Conservation (phyloP, 2,113 vertebrate genomes). For the zebrafish (Danio rerio) region GRCz12tu NC_133176.1:19288501-19289000, state of each 20-base stretch:
- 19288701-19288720: neutral
- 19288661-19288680: constrained; percentile 10
- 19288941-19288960: too few species aligned
- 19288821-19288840: too few species aligned
- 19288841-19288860: too few species aligned
- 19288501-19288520: constrained; percentile 26
- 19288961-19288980: too few species aligned
- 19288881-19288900: too few species aligned
- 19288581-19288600: neutral
- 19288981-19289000: too few species aligned
- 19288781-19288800: neutral
- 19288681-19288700: neutral
- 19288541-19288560: neutral
- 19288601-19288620: neutral
- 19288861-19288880: too few species aligned
- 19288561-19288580: neutral
- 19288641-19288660: constrained; percentile 11
- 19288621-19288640: neutral
- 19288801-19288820: neutral
- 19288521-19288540: constrained; percentile 14
- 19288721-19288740: neutral
- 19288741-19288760: constrained; percentile 9
- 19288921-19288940: too few species aligned
- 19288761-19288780: neutral
- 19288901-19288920: too few species aligned